These are phyloP conservation scores for Emys orbicularis DNA, from an alignment of 2,797 vertebrate genomes.

Conservation along the genomic window DNA sequence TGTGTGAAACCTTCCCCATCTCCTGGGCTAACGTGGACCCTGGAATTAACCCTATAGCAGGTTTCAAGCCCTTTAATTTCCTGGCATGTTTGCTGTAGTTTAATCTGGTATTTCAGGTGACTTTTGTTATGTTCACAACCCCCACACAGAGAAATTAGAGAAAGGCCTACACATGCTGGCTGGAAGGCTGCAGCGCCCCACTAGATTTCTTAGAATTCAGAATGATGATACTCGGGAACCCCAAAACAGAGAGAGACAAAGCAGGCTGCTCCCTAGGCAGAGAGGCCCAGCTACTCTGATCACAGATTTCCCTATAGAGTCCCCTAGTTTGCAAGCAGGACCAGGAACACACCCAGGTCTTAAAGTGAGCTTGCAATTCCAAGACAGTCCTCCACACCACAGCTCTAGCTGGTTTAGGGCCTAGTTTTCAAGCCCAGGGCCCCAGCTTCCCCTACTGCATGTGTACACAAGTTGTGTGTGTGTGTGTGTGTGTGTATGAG, in stretches of 20 bases:
- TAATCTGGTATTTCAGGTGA: background rate
- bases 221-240: background rate
- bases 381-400: background rate
- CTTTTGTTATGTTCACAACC: background rate
- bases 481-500: fast-evolving
- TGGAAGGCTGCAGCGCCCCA: background rate
- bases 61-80: background rate
- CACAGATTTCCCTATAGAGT: too few species aligned
- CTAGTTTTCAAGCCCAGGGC: background rate
- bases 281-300: background rate
- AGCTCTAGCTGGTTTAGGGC: background rate
- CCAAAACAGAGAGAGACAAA: background rate
- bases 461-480: background rate
- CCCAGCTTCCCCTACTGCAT: background rate
- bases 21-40: background rate
- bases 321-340: too few species aligned
- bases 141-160: too few species aligned
- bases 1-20: background rate
- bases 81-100: background rate
- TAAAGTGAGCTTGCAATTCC: background rate
- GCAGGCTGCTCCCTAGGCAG: background rate
- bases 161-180: too few species aligned
- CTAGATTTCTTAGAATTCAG: too few species aligned
- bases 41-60: background rate
- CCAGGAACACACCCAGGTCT: background rate